Evolutionary conservation across 2,888 invertebrate genomes (phyloP).

Genomic region (Agonopterix alstromeriana): DNA sequence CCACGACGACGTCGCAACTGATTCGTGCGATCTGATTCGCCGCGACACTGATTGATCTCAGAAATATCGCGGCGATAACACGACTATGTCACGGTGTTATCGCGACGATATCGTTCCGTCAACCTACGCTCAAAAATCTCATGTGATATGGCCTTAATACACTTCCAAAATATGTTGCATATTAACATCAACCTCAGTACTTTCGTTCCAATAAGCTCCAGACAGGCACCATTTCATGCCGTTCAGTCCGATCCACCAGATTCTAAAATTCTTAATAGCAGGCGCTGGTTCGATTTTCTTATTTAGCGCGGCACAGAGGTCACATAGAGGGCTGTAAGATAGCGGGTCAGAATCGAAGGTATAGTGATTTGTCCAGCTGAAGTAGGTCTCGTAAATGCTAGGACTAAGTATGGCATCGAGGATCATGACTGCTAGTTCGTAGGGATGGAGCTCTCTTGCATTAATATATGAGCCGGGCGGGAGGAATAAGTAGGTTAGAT

Average conservation of each 20-base stretch:
- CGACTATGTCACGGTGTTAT: too few relatives aligned
- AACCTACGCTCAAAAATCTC: too few relatives aligned
- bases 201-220: constrained; percentile 28
- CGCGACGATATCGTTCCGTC: too few relatives aligned
- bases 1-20: too few relatives aligned
- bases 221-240: constrained; percentile 41
- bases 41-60: too few relatives aligned
- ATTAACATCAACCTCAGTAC: constrained; percentile 17
- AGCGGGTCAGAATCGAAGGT: constrained; percentile 4
- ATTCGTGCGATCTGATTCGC: too few relatives aligned
- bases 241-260: constrained; percentile 42
- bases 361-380: constrained; percentile 49
- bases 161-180: not conserved
- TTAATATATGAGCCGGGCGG: constrained; percentile 47
- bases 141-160: too few relatives aligned
- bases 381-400: constrained; percentile 30
- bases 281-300: constrained; percentile 12
- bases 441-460: constrained; percentile 36
- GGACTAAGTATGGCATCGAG: constrained; percentile 24
- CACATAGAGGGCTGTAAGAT: constrained; percentile 32
- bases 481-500: constrained; percentile 22
- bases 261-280: constrained; percentile 29
- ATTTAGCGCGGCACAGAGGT: constrained; percentile 36
- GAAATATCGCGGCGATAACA: too few relatives aligned
- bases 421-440: constrained; percentile 38